Evolutionary conservation across 2,113 vertebrate genomes (phyloP).

Genomic region (Ciconia maguari): DNA sequence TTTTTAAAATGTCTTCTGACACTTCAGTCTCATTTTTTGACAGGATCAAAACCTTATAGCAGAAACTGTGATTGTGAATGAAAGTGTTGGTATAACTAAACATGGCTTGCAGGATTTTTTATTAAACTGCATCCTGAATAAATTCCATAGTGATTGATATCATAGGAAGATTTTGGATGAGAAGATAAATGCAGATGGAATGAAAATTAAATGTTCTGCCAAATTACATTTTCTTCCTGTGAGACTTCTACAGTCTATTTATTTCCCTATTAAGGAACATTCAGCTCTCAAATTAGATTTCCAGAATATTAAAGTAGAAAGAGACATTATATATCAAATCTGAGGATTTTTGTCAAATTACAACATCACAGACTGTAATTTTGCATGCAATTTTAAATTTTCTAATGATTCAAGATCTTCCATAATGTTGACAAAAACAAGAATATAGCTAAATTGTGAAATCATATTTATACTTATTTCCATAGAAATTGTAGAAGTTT

Average conservation of each 20-base stretch:
- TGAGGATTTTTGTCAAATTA: neutral
- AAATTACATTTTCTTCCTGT: neutral
- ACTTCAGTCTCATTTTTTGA: neutral
- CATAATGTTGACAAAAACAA: neutral
- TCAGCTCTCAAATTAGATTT: conserved; percentile 1
- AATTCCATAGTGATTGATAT: neutral
- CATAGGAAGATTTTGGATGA: neutral
- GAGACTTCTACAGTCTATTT: neutral
- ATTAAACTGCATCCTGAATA: neutral
- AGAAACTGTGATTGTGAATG: neutral
- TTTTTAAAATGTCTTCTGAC: neutral
- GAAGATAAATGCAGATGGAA: neutral
- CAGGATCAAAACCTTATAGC: neutral
- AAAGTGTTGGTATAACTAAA: neutral
- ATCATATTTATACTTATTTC: neutral
- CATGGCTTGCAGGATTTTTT: neutral
- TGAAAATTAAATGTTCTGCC: neutral
- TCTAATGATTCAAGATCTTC: neutral
- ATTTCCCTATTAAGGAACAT: neutral
- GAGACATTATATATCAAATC: neutral
- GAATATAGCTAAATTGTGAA: neutral
- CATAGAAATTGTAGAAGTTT: neutral
- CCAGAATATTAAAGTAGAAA: neutral
- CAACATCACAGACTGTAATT: neutral
- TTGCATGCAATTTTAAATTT: neutral